Conservation (phyloP, 2,888 invertebrate genomes). For the Drosophila emarginata region DNA sequence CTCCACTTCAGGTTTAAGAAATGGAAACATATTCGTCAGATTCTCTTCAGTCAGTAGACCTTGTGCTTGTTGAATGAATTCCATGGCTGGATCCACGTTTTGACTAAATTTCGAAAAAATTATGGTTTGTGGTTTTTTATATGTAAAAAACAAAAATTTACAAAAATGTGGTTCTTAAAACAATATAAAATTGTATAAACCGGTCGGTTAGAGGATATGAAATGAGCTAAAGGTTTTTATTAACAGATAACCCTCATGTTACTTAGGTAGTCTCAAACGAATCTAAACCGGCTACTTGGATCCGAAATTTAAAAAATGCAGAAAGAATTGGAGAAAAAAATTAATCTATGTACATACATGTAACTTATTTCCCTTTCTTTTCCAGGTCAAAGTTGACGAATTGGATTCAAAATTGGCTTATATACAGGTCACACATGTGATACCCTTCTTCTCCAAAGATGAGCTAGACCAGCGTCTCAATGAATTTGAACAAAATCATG, state of each 20-base stretch:
- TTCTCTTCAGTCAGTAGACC: neutral
- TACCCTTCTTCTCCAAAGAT: slow-evolving; percentile 90
- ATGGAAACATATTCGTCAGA: neutral
- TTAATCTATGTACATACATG: too few relatives aligned
- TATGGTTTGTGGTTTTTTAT: slow-evolving; percentile 3
- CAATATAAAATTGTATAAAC: slow-evolving; percentile 30
- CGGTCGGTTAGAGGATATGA: slow-evolving; percentile 10
- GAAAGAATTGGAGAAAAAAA: neutral
- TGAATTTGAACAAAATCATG: slow-evolving; percentile 95
- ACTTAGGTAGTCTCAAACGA: neutral
- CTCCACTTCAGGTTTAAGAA: neutral
- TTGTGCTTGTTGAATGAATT: neutral
- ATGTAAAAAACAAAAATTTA: slow-evolving; percentile 26
- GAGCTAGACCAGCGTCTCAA: slow-evolving; percentile 89
- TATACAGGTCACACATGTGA: slow-evolving; percentile 98
- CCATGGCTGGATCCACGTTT: neutral
- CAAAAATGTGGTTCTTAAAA: slow-evolving; percentile 4
- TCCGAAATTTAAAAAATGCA: neutral
- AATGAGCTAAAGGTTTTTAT: neutral
- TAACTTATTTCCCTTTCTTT: slow-evolving; percentile 22
- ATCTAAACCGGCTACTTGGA: neutral
- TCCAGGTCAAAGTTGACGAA: slow-evolving; percentile 88
- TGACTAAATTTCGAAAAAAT: slow-evolving; percentile 16
- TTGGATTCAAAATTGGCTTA: slow-evolving; percentile 93
- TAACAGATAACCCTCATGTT: slow-evolving; percentile 10